phyloP scores from a whole-genome alignment of 2,113 vertebrate genomes.

The Scytalopus superciliaris region DNA sequence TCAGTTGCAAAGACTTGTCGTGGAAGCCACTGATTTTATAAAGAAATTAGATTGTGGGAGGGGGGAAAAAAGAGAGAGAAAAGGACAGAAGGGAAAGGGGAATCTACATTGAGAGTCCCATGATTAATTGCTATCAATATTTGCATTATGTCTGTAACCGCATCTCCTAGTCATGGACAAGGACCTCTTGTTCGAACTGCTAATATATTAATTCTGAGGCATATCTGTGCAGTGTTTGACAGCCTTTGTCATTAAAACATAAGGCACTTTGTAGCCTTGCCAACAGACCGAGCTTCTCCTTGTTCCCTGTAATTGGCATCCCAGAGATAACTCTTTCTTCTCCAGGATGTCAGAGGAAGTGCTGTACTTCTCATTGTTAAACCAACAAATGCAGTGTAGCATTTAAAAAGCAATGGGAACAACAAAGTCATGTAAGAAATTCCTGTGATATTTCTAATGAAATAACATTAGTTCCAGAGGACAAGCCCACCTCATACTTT shows the following conservation, averaged over 20 bases:
- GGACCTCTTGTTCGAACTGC: background rate
- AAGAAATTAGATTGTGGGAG: background rate
- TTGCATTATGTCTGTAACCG: background rate
- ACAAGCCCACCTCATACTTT: background rate
- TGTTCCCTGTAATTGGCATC: background rate
- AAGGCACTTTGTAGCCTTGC: background rate
- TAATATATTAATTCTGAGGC: background rate
- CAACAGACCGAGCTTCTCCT: background rate
- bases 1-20: background rate
- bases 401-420: background rate
- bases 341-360: background rate
- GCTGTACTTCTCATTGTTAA: background rate
- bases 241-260: background rate
- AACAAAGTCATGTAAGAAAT: background rate
- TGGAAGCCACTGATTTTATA: background rate
- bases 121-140: background rate
- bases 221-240: constrained; percentile 6
- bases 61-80: background rate
- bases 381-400: background rate
- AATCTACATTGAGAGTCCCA: background rate
- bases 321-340: background rate
- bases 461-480: background rate
- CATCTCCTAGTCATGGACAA: background rate
- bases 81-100: background rate
- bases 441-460: background rate